These are phyloP conservation scores for Ciconia nigra DNA, from an alignment of 2,797 vertebrate species.

Conservation along the genomic window DNA sequence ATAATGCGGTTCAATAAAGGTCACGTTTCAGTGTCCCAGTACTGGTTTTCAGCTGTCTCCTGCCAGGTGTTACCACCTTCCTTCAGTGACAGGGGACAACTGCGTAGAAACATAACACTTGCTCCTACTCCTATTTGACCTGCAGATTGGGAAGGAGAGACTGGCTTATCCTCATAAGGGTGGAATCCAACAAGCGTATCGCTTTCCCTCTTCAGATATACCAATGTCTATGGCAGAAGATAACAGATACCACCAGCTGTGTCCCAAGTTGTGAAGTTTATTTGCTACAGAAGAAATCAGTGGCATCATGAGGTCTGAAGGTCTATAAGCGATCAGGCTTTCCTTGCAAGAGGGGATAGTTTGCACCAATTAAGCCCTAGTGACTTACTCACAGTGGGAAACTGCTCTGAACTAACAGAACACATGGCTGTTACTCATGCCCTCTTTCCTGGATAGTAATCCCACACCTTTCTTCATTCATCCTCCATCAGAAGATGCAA, in stretches of 20 bases:
- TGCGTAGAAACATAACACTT: background rate
- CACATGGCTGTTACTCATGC: background rate
- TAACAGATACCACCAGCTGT: background rate
- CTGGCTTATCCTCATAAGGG: background rate
- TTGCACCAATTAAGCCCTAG: background rate
- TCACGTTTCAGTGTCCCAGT: background rate
- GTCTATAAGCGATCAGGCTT: background rate
- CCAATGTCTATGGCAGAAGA: background rate
- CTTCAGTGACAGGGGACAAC: background rate
- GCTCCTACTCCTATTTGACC: background rate
- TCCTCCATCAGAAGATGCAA: background rate
- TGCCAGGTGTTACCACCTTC: background rate
- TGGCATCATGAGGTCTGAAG: background rate
- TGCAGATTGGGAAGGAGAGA: background rate
- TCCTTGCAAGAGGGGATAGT: background rate
- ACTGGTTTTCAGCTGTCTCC: background rate
- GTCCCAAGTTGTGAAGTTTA: background rate
- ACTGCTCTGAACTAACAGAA: background rate
- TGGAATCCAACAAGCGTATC: background rate
- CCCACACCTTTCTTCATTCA: background rate
- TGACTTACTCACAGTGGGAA: background rate
- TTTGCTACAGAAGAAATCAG: background rate
- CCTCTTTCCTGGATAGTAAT: background rate
- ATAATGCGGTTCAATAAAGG: background rate
- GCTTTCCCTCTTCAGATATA: background rate